Evolutionary conservation across 2,113 vertebrate genomes (phyloP), one percentile per base, ranked within the genome.

Genomic region (Eurypyga helias): DNA sequence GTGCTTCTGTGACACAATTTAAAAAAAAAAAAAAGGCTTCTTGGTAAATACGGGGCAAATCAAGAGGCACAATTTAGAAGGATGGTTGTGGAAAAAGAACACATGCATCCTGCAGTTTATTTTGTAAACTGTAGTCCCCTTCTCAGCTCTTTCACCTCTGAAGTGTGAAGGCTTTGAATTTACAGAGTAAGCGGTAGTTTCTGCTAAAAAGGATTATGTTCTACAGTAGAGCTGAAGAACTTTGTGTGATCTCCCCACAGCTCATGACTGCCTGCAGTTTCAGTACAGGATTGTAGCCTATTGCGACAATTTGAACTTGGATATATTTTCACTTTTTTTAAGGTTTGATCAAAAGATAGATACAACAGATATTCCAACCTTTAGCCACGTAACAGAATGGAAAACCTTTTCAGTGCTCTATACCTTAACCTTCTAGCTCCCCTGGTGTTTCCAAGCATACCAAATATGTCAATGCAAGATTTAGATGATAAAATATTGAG

Each of bases 11-110:
- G 33, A 65, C 38, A 43, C 12, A 76, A 23, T 31, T 58, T 1
- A 38, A 73, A 41, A 45, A 20, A 3, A 11, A n/a, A 25, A 26
- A 48, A 31, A 38, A 62, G 4, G 46, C 1, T n/a, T 75, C 8
- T 29, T 73, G 28, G 33, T 65, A 48, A 34, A 45, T 55, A 25
- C 11, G 16, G 77, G 84, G 13, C 34, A 67, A 82, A 87, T 65
- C 29, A 48, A 87, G 64, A 85, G 66, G 18, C 21, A 41, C 9
- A 48, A 29, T 78, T 61, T 49, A 48, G 77, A 52, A 70, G 29
- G 13, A 51, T 1, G 2, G 1, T 36, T 83, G 5, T 29, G 6
- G 6, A 0, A 2, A 23, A 6, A 29, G 25, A 36, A 2, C 2
- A 1, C 20, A 25, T 17, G 15, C 26, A 36, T 2, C 4, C 49